Conservation (phyloP, 2,113 vertebrate species). For the Ictidomys tridecemlineatus region DNA sequence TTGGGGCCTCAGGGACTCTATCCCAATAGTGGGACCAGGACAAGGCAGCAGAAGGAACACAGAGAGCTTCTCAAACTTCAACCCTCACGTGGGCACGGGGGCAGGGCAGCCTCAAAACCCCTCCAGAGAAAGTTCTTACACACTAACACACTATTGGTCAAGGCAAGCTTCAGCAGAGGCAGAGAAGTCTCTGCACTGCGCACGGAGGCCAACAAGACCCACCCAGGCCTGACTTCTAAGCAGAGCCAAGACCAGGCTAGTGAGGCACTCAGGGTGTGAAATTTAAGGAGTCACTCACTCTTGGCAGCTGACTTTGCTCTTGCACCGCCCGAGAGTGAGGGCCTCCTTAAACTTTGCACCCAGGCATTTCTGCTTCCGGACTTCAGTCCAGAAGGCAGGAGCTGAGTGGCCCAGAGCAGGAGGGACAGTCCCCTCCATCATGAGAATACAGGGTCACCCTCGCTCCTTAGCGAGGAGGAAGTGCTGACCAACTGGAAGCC, state of each 20-base stretch:
- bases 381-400: not conserved
- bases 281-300: not conserved
- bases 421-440: not conserved
- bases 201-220: not conserved
- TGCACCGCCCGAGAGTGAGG: fast-evolving
- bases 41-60: not conserved
- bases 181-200: not conserved
- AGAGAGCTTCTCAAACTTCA: too few relatives aligned
- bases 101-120: too few relatives aligned
- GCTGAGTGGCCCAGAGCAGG: not conserved
- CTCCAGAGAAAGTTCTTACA: not conserved
- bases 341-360: not conserved
- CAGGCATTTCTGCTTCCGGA: not conserved
- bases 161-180: not conserved
- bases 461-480: not conserved
- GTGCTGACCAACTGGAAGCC: not conserved
- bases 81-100: not conserved
- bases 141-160: not conserved
- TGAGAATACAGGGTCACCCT: not conserved
- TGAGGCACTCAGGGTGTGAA: not conserved
- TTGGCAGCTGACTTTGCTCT: fast-evolving
- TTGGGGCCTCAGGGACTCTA: not conserved
- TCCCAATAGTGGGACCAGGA: not conserved
- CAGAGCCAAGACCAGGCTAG: not conserved
- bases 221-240: not conserved